These are phyloP conservation scores for Apoda limacodes DNA, from an alignment of 2,888 invertebrate species.

Conservation along the genomic window DNA sequence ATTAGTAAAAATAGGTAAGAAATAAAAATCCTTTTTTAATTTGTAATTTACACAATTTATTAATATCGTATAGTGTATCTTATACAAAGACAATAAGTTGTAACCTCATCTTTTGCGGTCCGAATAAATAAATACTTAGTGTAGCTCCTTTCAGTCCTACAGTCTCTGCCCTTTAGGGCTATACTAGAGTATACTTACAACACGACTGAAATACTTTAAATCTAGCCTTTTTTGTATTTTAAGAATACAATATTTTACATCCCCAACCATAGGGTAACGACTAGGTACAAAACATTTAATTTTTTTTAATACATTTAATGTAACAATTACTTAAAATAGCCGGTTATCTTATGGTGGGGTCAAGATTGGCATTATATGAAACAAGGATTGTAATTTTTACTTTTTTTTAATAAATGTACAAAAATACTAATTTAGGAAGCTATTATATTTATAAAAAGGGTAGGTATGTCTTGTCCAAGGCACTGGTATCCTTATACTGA, in stretches of 20 bases:
- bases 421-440: slow-evolving; percentile 57
- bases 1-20: slow-evolving; percentile 12
- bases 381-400: no score
- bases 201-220: slow-evolving; percentile 42
- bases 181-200: slow-evolving; percentile 42
- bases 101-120: slow-evolving; percentile 62
- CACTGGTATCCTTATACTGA: slow-evolving; percentile 59
- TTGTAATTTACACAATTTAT: slow-evolving; percentile 69
- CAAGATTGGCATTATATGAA: no score
- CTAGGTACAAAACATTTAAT: no score
- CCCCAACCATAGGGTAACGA: slow-evolving; percentile 26
- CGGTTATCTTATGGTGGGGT: no score
- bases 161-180: slow-evolving; percentile 53
- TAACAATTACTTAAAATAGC: no score
- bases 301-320: no score
- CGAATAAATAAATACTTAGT: slow-evolving; percentile 67
- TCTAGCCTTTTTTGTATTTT: slow-evolving; percentile 43
- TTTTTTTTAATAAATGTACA: slow-evolving; percentile 52
- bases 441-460: slow-evolving; percentile 43
- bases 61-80: slow-evolving; percentile 64
- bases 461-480: slow-evolving; percentile 67
- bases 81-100: slow-evolving; percentile 70
- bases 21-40: slow-evolving; percentile 47
- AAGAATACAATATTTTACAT: no score
- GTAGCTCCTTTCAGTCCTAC: slow-evolving; percentile 45